Base-by-base conservation (phyloP, 2,888 invertebrate genomes). In the Theodoxus fluviatilis region DNA sequence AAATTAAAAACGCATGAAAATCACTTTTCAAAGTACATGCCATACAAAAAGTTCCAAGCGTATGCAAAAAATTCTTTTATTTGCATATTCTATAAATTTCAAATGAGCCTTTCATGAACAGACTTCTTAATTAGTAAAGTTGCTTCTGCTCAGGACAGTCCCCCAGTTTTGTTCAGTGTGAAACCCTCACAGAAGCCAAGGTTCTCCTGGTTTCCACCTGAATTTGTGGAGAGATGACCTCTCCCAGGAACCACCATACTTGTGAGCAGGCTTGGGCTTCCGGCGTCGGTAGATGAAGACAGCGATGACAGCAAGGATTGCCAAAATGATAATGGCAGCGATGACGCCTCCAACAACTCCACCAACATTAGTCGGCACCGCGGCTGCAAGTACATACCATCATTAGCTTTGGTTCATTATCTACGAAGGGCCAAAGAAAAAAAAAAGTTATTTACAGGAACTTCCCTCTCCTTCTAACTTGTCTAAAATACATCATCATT, bases 271-370 rank as follows among this genome's bases (percentile, higher is more conserved):
- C 67, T 80, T 81, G 2, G 74, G 71, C 1, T 72, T 70, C 59
- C 74, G 73, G 31, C 76, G 68, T 31, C 77, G 71, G 12, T 77
- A 70, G 33, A 79, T 64, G 63, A 79, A 52, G n/a, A 81, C 25
- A 22, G 79, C 65, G 4, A 73, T 73, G 1, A 77, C 67, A 18
- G 80, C 69, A n/a, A 76, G 65, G 18, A 78, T 63, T 9, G 69
- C 70, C 4, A 79, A 61, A 1, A 74, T 70, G n/a, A 76, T 57
- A 0, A 80, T 40, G 1, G 76, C 72, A 6, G 73, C 72, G 4
- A 80, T 38, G 9, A 78, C 69, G 0, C 74, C 76, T 4, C 73
- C 79, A 7, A 77, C 75, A 7, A 80, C 77, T 4, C 72, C 76
- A 3, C 76, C 80, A 12, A 73, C 72, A 70, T 76, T 73, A 7